phyloP scores from a whole-genome alignment of 2,888 invertebrate genomes.

The Epicampocera succincta region DNA sequence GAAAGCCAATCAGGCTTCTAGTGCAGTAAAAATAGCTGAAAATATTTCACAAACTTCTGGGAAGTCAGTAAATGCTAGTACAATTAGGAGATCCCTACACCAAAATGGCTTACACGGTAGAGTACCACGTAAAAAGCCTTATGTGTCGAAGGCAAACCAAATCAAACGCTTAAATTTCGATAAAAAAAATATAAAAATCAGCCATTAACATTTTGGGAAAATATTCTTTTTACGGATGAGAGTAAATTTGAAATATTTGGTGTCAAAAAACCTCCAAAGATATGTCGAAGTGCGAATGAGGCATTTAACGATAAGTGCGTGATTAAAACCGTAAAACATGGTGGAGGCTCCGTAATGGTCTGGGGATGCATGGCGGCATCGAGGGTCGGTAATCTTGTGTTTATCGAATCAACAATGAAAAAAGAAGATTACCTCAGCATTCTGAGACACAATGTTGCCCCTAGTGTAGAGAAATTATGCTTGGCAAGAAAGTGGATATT shows the following conservation, averaged over 20 bases:
- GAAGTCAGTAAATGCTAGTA: slow-evolving; percentile 15
- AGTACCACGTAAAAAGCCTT: slow-evolving; percentile 18
- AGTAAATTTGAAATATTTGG: too few species aligned
- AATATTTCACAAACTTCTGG: slow-evolving; percentile 2
- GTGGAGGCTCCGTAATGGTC: not conserved
- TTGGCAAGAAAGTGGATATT: not conserved
- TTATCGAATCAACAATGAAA: not conserved
- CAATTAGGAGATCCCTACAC: slow-evolving; percentile 11
- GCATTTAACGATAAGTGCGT: slow-evolving; percentile 6
- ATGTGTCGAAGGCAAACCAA: not conserved
- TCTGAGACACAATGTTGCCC: slow-evolving; percentile 6
- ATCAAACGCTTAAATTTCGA: slow-evolving; percentile 1
- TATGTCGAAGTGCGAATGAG: too few species aligned
- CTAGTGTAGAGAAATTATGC: slow-evolving; percentile 16
- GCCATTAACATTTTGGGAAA: slow-evolving; percentile 1
- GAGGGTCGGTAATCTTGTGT: not conserved
- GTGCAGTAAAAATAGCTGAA: slow-evolving; percentile 13
- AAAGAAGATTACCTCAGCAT: not conserved
- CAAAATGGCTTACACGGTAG: not conserved
- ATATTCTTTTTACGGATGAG: slow-evolving; percentile 2
- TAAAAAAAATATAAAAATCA: slow-evolving; percentile 15
- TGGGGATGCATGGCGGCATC: not conserved
- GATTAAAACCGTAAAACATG: slow-evolving; percentile 14
- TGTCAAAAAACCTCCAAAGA: not conserved
- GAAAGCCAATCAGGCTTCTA: slow-evolving; percentile 2